These are phyloP conservation scores for Miniopterus natalensis DNA, from an alignment of 2,113 vertebrate genomes.

Conservation along the genomic window DNA sequence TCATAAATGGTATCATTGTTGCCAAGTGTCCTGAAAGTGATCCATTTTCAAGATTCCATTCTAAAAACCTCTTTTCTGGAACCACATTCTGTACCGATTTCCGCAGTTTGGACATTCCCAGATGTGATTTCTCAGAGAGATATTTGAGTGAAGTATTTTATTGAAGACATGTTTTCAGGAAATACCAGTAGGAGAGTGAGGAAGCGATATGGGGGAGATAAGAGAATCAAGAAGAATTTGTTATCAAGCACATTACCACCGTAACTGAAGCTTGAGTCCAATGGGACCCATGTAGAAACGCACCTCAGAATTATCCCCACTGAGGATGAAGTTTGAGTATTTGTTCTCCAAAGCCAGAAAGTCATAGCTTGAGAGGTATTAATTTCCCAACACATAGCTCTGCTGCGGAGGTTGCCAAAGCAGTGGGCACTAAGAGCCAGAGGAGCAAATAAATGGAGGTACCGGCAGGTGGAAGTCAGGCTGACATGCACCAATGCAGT, in stretches of 20 bases:
- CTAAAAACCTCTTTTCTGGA: not conserved
- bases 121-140: not conserved
- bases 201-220: not conserved
- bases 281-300: not conserved
- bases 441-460: not conserved
- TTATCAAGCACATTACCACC: not conserved
- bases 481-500: not conserved
- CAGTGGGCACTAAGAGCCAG: not conserved
- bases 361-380: not conserved
- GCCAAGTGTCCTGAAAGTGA: not conserved
- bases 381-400: not conserved
- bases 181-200: not conserved
- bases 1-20: not conserved
- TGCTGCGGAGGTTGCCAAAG: not conserved
- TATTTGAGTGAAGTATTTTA: not conserved
- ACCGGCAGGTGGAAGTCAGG: not conserved
- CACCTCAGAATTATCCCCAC: not conserved
- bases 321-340: not conserved
- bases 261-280: not conserved
- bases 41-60: not conserved
- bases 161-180: not conserved
- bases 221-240: not conserved
- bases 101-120: not conserved
- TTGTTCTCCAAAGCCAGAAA: not conserved
- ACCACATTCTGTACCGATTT: not conserved